Evolutionary conservation across 2,888 invertebrate species (phyloP).

Genomic region (Charanyca ferruginea): DNA sequence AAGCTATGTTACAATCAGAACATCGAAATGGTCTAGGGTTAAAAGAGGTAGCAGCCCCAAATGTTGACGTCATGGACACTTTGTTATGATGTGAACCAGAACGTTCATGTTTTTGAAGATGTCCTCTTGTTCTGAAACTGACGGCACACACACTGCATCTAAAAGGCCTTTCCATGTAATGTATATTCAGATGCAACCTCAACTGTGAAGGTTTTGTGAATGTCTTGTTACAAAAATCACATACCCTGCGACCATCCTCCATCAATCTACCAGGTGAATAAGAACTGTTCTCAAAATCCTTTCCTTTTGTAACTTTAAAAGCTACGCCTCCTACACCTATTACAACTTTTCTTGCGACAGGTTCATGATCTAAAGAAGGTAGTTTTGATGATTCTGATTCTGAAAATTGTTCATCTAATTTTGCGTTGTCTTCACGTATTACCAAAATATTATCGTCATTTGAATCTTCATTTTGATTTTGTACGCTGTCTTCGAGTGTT

Average conservation of each 20-base stretch:
- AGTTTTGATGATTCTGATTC: slow-evolving; percentile 82
- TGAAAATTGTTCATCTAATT: slow-evolving; percentile 74
- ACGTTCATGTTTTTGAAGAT: slow-evolving; percentile 97
- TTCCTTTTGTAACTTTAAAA: slow-evolving; percentile 90
- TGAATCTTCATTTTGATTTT: slow-evolving; percentile 77
- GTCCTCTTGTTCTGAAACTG: slow-evolving; percentile 97
- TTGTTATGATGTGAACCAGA: slow-evolving; percentile 98
- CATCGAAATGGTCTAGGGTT: slow-evolving; percentile 99
- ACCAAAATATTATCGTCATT: slow-evolving; percentile 75
- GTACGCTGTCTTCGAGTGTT: slow-evolving; percentile 79
- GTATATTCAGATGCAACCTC: slow-evolving; percentile 98
- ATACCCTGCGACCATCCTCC: slow-evolving; percentile 95
- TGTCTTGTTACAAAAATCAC: slow-evolving; percentile 97
- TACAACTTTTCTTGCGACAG: slow-evolving; percentile 91
- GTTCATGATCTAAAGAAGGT: slow-evolving; percentile 83
- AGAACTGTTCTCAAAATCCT: slow-evolving; percentile 86
- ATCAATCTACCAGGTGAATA: slow-evolving; percentile 91
- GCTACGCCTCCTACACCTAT: slow-evolving; percentile 92
- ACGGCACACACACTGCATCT: slow-evolving; percentile 98
- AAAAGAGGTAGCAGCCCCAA: slow-evolving; percentile 95
- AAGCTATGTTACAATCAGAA: slow-evolving; percentile 98
- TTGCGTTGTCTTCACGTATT: slow-evolving; percentile 80
- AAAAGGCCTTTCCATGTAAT: slow-evolving; percentile 98
- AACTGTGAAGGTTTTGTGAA: slow-evolving; percentile 98
- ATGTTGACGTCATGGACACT: slow-evolving; percentile 96